Percentiles rank a stretch among this genome's conserved stretches.
Conservation (phyloP, 2,797 vertebrate species). For the Pelobates cultripes region DNA sequence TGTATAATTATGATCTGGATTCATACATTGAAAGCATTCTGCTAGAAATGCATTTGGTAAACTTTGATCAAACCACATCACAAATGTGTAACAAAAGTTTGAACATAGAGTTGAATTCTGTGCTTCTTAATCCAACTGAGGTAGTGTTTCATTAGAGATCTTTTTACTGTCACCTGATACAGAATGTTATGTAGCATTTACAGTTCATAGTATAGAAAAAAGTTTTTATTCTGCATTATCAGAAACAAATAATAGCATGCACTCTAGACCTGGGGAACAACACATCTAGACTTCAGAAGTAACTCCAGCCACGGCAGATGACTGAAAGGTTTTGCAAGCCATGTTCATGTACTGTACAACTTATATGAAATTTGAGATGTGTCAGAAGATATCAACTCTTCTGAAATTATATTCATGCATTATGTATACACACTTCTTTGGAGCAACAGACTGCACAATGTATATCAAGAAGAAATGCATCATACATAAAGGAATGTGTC, state of each 20-base stretch:
- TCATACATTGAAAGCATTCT: background rate
- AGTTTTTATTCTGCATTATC: background rate
- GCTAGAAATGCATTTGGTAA: background rate
- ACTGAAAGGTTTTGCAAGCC: background rate
- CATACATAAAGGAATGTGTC: conserved; percentile 58
- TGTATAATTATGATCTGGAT: background rate
- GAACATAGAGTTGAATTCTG: background rate
- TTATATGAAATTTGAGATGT: background rate
- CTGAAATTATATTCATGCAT: background rate
- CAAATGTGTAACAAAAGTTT: background rate
- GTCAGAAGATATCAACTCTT: background rate
- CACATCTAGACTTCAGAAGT: no score
- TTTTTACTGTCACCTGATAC: no score
- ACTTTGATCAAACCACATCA: background rate
- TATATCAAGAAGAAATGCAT: background rate
- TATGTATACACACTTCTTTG: background rate
- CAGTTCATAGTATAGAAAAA: no score
- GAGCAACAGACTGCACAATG: background rate
- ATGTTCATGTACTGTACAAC: background rate
- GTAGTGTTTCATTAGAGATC: no score
- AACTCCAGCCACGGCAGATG: no score
- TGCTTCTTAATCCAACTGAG: no score
- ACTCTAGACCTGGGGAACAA: no score
- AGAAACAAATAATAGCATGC: no score
- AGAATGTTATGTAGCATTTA: no score